Conservation (phyloP, 2,797 vertebrate genomes). For the Amblyraja radiata region DNA sequence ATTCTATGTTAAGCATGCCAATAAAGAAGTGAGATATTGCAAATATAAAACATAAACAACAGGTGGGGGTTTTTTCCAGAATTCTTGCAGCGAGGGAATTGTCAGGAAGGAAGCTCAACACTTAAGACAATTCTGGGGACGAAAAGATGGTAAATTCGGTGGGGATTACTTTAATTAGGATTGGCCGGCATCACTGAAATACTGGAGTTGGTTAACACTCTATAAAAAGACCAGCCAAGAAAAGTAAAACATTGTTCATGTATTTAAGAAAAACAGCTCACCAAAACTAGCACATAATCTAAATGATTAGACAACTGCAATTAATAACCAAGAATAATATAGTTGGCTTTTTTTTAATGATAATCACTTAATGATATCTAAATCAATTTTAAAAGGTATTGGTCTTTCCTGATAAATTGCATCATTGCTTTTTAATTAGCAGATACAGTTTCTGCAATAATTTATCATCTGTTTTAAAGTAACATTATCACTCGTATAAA, state of each 20-base stretch:
- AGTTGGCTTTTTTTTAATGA: neutral
- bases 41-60: neutral
- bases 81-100: neutral
- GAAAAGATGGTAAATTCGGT: neutral
- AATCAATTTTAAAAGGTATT: neutral
- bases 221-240: neutral
- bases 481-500: no score
- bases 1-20: neutral
- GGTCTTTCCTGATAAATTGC: neutral
- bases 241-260: neutral
- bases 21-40: neutral
- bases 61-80: neutral
- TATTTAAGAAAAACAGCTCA: neutral
- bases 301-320: neutral
- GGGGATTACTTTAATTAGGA: neutral
- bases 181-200: neutral
- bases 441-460: no score
- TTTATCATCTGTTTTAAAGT: no score
- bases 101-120: slow-evolving; percentile 4
- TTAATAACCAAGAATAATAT: neutral
- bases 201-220: neutral
- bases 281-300: neutral
- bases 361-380: neutral
- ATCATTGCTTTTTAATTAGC: no score
- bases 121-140: no score